Base-by-base conservation (phyloP, 2,797 vertebrate species). In the Menidia menidia region DNA sequence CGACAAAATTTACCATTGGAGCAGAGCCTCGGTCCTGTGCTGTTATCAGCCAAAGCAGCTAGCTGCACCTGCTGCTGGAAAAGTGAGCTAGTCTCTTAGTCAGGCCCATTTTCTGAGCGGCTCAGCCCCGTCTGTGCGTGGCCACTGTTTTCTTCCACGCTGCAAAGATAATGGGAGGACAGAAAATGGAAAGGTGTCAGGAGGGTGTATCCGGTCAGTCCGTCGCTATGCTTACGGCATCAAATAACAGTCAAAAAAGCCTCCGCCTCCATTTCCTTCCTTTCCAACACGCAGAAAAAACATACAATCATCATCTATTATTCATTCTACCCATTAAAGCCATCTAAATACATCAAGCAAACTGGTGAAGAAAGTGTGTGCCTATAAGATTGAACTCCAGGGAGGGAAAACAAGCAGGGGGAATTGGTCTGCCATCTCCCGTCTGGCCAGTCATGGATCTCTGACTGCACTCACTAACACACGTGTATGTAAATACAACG, bases 331-430 rank as follows among this genome's bases (percentile, higher is more conserved):
- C 83, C 68, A 77, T 58, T 63, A 59, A 77, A 80, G 47, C 70
- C 53, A 83, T 87, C 84, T 86, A 80, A 88, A 87, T 83, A 82
- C 73, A 78, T 82, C 64, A 80, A 61, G 75, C 44, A 16, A 51
- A 54, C 78, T 25, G 64, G 57, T 51, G 16, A 42, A 48, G 48
- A 55, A 64, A 10, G 73, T 67, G 60, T 65, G 65, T 75, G 67
- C 69, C 77, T 68, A 68, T 76, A 65, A 77, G 56, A 74, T 77
- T 73, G 56, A 78, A 69, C 82, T 77, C 70, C 44, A 71, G 70
- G 78, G 50, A 61, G 61, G 54, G 16, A 70, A 82, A 75, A 80
- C 73, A 82, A 80, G 76, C 72, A 15, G 14, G 41, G 35, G 56
- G 31, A 83, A 62, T 61, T 60, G 44, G 70, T 51, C 55, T 58